Evolutionary conservation across 2,797 vertebrate genomes (phyloP).

Genomic region (Syngnathus rostellatus): DNA sequence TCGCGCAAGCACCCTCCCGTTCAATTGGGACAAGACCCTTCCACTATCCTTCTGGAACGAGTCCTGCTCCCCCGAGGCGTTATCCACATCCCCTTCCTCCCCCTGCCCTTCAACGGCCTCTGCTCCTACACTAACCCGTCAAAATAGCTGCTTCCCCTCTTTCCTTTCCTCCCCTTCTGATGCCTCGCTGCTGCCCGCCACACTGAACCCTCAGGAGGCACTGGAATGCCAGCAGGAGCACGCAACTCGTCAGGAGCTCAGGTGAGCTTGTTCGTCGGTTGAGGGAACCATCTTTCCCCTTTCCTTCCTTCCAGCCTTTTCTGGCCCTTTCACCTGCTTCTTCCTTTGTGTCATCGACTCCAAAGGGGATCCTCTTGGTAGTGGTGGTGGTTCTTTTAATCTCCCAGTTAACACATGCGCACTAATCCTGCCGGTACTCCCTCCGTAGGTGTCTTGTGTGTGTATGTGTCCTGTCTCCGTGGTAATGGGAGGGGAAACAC

Average conservation of each 20-base stretch:
- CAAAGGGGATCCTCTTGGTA: slow-evolving; percentile 29
- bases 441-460: slow-evolving; percentile 33
- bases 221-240: slow-evolving; percentile 58
- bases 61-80: slow-evolving; percentile 31
- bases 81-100: slow-evolving; percentile 31
- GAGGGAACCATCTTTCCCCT: slow-evolving; percentile 31
- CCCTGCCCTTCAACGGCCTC: slow-evolving; percentile 64
- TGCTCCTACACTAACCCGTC: slow-evolving; percentile 67
- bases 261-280: slow-evolving; percentile 75
- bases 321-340: slow-evolving; percentile 34
- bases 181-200: slow-evolving; percentile 42
- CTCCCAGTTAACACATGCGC: slow-evolving; percentile 20
- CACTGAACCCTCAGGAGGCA: slow-evolving; percentile 68
- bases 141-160: slow-evolving; percentile 52
- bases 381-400: slow-evolving; percentile 35
- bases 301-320: slow-evolving; percentile 20
- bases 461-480: slow-evolving; percentile 46
- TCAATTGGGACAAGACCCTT: slow-evolving; percentile 27
- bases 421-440: slow-evolving; percentile 46
- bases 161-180: slow-evolving; percentile 46
- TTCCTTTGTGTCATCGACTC: slow-evolving; percentile 23
- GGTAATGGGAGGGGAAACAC: slow-evolving; percentile 38
- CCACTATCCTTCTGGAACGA: slow-evolving; percentile 52
- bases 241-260: slow-evolving; percentile 72
- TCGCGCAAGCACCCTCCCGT: slow-evolving; percentile 36